Percentiles rank a stretch among this genome's conserved stretches.
Conservation (phyloP, 1,140 invertebrate species). For the Popillia japonica region DNA sequence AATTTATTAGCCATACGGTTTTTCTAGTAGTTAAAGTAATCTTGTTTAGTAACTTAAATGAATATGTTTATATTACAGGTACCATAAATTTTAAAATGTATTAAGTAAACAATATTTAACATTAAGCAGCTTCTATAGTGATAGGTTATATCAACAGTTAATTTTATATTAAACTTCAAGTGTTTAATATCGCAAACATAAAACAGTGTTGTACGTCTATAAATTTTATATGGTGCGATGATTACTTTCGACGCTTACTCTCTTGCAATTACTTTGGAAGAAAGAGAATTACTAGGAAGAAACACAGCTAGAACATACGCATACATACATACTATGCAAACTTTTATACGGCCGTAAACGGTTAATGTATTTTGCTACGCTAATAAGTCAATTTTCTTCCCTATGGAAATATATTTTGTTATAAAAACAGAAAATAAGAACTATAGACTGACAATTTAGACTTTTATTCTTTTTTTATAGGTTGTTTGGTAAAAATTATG, state of each 20-base stretch:
- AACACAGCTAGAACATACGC: neutral
- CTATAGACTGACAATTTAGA: too few relatives aligned
- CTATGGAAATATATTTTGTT: too few relatives aligned
- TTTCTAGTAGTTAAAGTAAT: neutral
- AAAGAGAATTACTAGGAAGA: neutral
- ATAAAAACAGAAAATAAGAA: too few relatives aligned
- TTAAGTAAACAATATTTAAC: conserved; percentile 9
- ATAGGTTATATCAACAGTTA: neutral
- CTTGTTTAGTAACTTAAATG: neutral
- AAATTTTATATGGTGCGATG: neutral
- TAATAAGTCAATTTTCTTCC: too few relatives aligned
- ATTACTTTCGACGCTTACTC: neutral
- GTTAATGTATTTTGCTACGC: too few relatives aligned
- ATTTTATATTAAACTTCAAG: neutral
- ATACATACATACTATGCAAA: too few relatives aligned
- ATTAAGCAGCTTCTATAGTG: conserved; percentile 2
- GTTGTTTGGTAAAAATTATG: too few relatives aligned
- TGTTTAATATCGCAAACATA: neutral
- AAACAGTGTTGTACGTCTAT: conserved; percentile 4
- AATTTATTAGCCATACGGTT: neutral
- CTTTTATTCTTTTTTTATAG: too few relatives aligned
- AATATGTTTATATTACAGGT: neutral
- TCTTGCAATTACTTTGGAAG: neutral
- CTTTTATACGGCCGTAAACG: too few relatives aligned
- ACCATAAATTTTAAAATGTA: neutral